Conservation (phyloP, 2,113 vertebrate genomes). For the Phaethon lepturus region DNA sequence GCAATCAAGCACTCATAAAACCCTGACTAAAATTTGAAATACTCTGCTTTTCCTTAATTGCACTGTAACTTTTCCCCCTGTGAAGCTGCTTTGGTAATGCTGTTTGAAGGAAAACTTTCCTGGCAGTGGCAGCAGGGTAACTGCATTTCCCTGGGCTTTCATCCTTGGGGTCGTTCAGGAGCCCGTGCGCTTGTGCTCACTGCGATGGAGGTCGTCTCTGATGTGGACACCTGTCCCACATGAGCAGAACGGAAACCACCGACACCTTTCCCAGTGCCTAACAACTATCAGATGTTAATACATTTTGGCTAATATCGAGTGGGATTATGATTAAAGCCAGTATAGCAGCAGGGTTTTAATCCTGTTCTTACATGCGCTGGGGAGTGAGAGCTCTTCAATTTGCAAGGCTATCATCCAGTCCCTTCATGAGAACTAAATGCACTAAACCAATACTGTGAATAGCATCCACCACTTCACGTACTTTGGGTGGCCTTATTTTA, state of each 20-base stretch:
- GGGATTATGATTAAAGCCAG: background rate
- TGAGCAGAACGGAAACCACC: background rate
- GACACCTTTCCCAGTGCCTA: background rate
- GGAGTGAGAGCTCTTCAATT: background rate
- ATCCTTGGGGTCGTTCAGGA: background rate
- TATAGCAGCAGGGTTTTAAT: background rate
- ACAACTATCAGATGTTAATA: constrained; percentile 17
- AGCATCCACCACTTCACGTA: background rate
- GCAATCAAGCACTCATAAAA: background rate
- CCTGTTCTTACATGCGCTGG: background rate
- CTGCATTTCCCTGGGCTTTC: background rate
- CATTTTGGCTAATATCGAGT: background rate
- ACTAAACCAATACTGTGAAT: background rate
- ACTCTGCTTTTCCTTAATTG: background rate
- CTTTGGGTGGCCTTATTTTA: constrained; percentile 47
- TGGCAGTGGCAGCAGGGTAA: background rate
- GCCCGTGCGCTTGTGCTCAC: background rate
- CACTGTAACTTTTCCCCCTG: background rate
- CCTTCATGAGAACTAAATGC: background rate
- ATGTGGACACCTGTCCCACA: background rate
- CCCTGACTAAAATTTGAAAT: background rate
- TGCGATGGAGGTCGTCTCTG: background rate
- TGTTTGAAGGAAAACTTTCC: background rate
- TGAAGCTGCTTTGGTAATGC: background rate
- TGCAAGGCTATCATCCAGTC: background rate